Base-by-base conservation (phyloP, 2,888 invertebrate genomes). In the Cerastis rubricosa region DNA sequence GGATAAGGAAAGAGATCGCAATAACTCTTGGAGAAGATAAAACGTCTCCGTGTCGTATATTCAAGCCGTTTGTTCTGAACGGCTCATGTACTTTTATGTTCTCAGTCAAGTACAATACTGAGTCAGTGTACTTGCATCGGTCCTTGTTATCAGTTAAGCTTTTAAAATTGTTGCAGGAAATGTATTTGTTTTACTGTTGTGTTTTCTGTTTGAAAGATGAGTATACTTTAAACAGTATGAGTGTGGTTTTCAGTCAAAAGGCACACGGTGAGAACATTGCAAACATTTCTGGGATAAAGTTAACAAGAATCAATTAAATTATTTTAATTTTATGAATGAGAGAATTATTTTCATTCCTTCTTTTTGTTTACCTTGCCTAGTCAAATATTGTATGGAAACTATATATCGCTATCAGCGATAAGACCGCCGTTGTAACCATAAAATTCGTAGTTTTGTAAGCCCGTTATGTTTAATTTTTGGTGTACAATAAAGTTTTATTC, bases 31-130 rank as follows among this genome's bases (percentile, higher is more conserved):
- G 67, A 73, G 51, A 71, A 87, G 88, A 87, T 87, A 87, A 88
- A 87, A 85, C 77, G 79, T 82, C 84, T 85, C 80, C n/a, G 77
- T 83, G 83, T 85, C 89, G 82, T 87, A 87, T 88, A 89, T 79
- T 78, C 86, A 83, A 80, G 75, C 80, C 80, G 86, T 88, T 89
- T 89, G 88, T 87, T 87, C 80, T 84, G 88, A 86, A 84, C 88
- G 88, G 83, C 84, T 88, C 88, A 88, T 88, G 83, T 87, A 89
- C 80, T 89, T 88, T 88, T 89, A 88, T 87, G 87, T 84, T 61
- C 67, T 77, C 66, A 82, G 88, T 89, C 88, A 86, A 89, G 88
- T 89, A 88, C 80, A 88, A 78, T 83, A 74, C 86, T 74, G 83
- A 85, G 70, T 74, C 85, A 66, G 85, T 78, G 73, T 78, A 74